Conservation (phyloP, 2,797 vertebrate species). For the Psittacula echo region DNA sequence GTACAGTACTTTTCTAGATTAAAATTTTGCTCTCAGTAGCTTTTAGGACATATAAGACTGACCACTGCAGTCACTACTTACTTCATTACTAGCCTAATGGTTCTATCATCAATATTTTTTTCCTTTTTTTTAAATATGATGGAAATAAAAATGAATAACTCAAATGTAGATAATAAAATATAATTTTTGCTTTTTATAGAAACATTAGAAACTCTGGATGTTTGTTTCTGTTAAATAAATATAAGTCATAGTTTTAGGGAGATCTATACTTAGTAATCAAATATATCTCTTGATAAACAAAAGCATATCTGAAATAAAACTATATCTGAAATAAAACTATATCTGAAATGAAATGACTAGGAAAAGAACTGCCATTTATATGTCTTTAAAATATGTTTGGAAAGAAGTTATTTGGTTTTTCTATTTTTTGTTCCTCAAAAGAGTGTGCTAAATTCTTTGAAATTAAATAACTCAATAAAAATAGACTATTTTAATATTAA, state of each 20-base stretch:
- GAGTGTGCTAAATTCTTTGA: not conserved
- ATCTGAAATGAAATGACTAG: not conserved
- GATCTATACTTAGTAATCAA: not conserved
- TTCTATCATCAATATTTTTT: not conserved
- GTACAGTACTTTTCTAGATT: constrained; percentile 15
- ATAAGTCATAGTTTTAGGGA: not conserved
- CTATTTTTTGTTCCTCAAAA: not conserved
- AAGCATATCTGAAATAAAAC: not conserved
- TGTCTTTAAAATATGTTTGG: not conserved
- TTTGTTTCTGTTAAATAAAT: not conserved
- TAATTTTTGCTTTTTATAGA: not conserved
- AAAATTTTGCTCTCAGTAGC: not conserved
- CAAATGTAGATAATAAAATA: not conserved
- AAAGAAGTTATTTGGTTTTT: not conserved
- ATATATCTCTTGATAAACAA: not conserved
- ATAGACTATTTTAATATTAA: not conserved
- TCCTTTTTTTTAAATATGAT: not conserved
- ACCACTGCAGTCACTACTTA: not conserved
- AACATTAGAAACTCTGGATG: not conserved
- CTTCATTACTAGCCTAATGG: not conserved
- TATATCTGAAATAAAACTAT: not conserved
- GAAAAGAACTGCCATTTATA: not conserved
- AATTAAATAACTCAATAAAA: not conserved
- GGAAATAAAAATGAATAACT: not conserved
- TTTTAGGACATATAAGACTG: not conserved